phyloP scores from a whole-genome alignment of 2,113 vertebrate species.

The Bubo bubo region DNA sequence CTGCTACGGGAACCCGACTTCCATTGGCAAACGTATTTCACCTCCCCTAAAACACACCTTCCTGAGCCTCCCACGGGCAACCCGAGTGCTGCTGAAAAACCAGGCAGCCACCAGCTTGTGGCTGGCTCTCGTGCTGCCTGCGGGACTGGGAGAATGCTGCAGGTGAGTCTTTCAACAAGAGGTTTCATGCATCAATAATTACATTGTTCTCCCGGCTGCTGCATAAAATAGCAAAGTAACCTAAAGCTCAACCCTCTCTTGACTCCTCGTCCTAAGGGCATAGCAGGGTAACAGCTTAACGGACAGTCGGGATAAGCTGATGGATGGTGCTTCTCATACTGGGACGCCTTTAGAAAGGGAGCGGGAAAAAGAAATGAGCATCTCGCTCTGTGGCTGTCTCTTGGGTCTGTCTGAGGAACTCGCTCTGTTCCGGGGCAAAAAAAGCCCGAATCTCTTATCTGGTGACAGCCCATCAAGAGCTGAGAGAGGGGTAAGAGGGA shows the following conservation, averaged over 20 bases:
- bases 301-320: not conserved
- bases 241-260: not conserved
- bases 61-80: not conserved
- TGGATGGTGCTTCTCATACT: not conserved
- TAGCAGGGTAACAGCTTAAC: not conserved
- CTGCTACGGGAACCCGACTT: not conserved
- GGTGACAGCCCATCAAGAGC: not conserved
- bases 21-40: fast-evolving
- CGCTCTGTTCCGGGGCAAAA: not conserved
- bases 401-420: not conserved
- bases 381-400: not conserved
- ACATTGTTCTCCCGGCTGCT: not conserved
- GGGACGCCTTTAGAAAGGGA: not conserved
- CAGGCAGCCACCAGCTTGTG: not conserved
- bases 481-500: not conserved
- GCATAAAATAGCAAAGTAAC: not conserved
- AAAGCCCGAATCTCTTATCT: not conserved
- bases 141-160: not conserved
- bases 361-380: not conserved
- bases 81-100: not conserved
- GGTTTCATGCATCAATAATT: not conserved
- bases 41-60: not conserved
- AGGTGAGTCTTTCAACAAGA: not conserved
- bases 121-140: not conserved
- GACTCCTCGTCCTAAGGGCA: not conserved